phyloP scores from a whole-genome alignment of 2,888 invertebrate genomes.

The Habrosyne pyritoides region DNA sequence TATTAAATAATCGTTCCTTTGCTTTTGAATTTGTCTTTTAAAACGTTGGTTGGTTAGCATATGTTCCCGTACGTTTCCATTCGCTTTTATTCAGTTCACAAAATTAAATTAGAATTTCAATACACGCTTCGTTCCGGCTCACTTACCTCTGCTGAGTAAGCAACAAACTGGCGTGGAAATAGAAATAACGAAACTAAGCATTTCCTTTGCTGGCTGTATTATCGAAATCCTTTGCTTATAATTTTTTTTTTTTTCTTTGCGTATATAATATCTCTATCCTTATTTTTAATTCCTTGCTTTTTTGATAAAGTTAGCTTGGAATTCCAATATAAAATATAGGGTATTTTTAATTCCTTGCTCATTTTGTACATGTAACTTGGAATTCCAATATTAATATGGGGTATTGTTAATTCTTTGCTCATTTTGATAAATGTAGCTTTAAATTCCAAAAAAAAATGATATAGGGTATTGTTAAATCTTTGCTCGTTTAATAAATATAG shows the following conservation, averaged over 20 bases:
- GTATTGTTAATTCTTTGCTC: too few species aligned
- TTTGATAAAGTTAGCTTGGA: too few species aligned
- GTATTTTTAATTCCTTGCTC: too few species aligned
- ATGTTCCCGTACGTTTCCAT: conserved; percentile 21
- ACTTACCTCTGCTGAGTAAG: conserved; percentile 40
- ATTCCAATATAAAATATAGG: too few species aligned
- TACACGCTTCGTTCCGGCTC: conserved; percentile 36
- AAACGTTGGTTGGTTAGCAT: neutral
- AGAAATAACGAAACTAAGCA: conserved; percentile 9
- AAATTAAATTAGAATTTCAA: conserved; percentile 59
- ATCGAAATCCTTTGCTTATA: conserved; percentile 10
- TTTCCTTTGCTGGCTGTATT: conserved; percentile 14
- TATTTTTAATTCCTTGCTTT: too few species aligned
- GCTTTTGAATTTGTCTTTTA: neutral
- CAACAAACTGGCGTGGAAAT: conserved; percentile 22
- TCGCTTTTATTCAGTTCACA: conserved; percentile 28
- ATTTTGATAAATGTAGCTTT: too few species aligned
- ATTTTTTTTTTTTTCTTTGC: conserved; percentile 7
- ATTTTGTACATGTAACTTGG: too few species aligned
- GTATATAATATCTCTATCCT: neutral
- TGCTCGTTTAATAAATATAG: too few species aligned
- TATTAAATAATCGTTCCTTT: too few species aligned
- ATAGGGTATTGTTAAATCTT: too few species aligned
- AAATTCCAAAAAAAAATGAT: too few species aligned
- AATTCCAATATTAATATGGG: too few species aligned